Evolutionary conservation across 2,113 vertebrate species (phyloP), one percentile per base, ranked within the genome.

Genomic region (Lepidothrix coronata): DNA sequence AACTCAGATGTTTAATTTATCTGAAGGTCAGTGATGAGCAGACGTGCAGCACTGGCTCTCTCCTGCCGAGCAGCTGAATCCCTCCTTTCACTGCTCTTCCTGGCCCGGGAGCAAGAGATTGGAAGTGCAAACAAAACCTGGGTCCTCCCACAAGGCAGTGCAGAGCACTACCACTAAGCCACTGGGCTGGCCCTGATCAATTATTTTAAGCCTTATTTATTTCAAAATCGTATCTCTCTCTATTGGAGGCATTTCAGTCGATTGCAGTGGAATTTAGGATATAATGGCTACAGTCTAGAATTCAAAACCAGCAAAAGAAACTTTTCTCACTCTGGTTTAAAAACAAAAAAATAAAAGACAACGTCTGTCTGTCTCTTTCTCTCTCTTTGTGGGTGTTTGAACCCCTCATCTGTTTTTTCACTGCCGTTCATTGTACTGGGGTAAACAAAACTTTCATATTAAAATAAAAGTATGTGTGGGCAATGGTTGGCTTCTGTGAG

Each of bases 141-240:
- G 94, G 82, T 94, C 82, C 67, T 95, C 67, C 94, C 15, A 30
- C 51, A 43, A 85, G 96, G 96, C 92, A 95, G 96, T 93, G 94
- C 95, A 96, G 95, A 96, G 96, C 95, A 70, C 94, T 95, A 85
- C 95, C 85, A 9, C 74, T 89, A 87, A 89, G 96, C 92, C 93
- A 72, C 94, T 85, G 95, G 96, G 92, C 95, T 96, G 96, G 96
- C 96, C 92, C 94, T 88, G 37, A 94, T 88, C 94, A 76, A 27
- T 82, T 94, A 44, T 91, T 91, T 85, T 85, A 96, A 96, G 91
- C 87, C 95, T 96, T 98, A 98, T 98, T 98, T 98, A 98, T 98
- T 98, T 97, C 97, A 97, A 87, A 98, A 96, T 97, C 95, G 31
- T 90, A 95, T 97, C 96, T 98, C 88, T 97, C 35, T 95, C 20